Evolutionary conservation across 2,797 vertebrate genomes (phyloP).

Genomic region (Hirundo rustica): DNA sequence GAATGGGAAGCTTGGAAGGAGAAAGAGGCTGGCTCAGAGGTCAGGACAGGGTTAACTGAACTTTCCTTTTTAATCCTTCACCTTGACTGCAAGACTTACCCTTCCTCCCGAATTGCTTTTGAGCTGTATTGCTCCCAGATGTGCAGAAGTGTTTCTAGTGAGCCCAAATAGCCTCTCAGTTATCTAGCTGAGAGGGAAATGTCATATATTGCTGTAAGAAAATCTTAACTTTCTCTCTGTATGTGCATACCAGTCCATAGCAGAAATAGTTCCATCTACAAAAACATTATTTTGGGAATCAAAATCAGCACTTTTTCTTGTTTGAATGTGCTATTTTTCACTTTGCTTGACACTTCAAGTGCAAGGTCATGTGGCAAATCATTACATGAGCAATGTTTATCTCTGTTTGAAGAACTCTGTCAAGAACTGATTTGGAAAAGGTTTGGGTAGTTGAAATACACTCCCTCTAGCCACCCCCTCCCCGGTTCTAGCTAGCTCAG

Average conservation of each 20-base stretch:
- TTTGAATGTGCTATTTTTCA: slow-evolving; percentile 49
- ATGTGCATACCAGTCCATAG: not conserved
- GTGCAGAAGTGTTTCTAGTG: slow-evolving; percentile 8
- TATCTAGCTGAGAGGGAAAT: slow-evolving; percentile 38
- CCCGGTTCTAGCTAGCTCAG: no score
- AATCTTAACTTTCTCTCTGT: slow-evolving; percentile 7
- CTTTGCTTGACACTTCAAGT: slow-evolving; percentile 37
- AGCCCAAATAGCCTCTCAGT: slow-evolving; percentile 35
- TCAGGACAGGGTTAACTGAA: not conserved
- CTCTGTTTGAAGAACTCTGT: not conserved
- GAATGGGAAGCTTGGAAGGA: not conserved
- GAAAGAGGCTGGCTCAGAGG: not conserved
- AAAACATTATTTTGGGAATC: slow-evolving; percentile 54
- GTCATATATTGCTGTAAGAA: slow-evolving; percentile 29
- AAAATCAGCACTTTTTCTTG: slow-evolving; percentile 55
- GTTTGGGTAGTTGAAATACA: not conserved
- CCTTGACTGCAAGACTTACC: not conserved
- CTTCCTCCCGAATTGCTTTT: not conserved
- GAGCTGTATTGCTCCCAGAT: slow-evolving; percentile 36
- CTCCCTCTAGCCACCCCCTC: no score
- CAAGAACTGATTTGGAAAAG: slow-evolving; percentile 29
- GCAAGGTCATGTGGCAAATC: slow-evolving; percentile 46
- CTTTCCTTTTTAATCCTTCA: not conserved
- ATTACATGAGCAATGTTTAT: slow-evolving; percentile 26
- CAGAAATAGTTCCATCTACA: slow-evolving; percentile 35